These are phyloP conservation scores for Ophion ellenae DNA, from an alignment of 2,888 invertebrate genomes.

Conservation along the genomic window DNA sequence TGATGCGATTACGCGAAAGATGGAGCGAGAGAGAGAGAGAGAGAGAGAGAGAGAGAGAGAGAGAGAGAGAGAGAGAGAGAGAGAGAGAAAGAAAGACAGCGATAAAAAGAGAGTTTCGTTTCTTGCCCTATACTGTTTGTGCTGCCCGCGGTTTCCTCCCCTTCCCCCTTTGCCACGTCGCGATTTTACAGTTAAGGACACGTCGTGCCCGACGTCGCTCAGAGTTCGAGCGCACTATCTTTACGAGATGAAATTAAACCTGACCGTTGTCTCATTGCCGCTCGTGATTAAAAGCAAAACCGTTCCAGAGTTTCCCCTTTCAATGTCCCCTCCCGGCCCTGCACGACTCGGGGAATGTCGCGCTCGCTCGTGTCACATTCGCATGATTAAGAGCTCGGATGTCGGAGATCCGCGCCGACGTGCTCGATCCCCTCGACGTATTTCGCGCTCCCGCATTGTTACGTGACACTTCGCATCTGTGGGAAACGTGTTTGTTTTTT, in stretches of 20 bases:
- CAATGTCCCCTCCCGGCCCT: neutral
- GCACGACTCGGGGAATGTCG: conserved; percentile 26
- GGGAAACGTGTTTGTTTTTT: too few species aligned
- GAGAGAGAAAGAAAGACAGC: conserved; percentile 48
- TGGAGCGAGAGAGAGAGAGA: conserved; percentile 33
- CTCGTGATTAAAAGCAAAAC: conserved; percentile 65
- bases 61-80: conserved; percentile 59
- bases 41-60: conserved; percentile 39
- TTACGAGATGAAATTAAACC: conserved; percentile 72
- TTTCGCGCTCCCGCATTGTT: conserved; percentile 33
- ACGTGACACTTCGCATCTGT: neutral
- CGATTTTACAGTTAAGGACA: conserved; percentile 77
- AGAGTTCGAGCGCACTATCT: conserved; percentile 50
- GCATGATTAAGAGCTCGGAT: conserved; percentile 62
- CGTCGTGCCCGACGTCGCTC: conserved; percentile 55
- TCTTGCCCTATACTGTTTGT: conserved; percentile 67
- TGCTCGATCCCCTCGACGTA: conserved; percentile 21
- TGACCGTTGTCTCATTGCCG: conserved; percentile 70
- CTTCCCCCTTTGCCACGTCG: conserved; percentile 44
- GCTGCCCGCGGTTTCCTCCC: conserved; percentile 59
- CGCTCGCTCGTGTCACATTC: conserved; percentile 23
- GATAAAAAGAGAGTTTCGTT: conserved; percentile 63
- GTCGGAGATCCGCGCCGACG: conserved; percentile 23
- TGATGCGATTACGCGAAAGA: conserved; percentile 67
- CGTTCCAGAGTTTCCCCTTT: conserved; percentile 43